phyloP scores from a whole-genome alignment of 2,113 vertebrate genomes.

The Ginglymostoma cirratum region DNA sequence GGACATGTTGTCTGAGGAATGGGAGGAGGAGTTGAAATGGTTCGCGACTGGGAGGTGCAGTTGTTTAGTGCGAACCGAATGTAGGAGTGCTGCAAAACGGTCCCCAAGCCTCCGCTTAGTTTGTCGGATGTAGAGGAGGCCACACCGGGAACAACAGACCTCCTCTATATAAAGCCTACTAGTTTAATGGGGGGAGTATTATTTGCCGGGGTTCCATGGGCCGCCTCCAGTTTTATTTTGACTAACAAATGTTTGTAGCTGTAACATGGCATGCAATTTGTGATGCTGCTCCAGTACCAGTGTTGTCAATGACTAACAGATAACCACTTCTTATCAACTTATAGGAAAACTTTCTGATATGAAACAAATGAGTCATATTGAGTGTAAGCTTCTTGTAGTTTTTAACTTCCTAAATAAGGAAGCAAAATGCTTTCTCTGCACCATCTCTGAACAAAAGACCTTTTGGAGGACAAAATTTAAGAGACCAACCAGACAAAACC shows the following conservation, averaged over 20 bases:
- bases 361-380: background rate
- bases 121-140: too few relatives aligned
- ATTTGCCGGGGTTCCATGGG: background rate
- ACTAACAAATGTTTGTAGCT: background rate
- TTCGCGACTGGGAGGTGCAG: too few relatives aligned
- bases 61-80: too few relatives aligned
- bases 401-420: background rate
- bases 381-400: background rate
- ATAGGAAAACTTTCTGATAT: background rate
- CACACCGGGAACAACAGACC: too few relatives aligned
- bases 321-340: background rate
- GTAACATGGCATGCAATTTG: background rate
- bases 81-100: too few relatives aligned
- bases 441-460: background rate
- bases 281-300: background rate
- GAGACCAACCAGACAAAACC: background rate
- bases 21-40: too few relatives aligned
- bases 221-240: background rate
- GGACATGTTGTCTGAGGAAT: too few relatives aligned
- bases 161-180: background rate
- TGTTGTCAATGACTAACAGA: background rate
- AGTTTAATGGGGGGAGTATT: background rate
- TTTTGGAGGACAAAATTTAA: background rate
- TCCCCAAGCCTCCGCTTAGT: too few relatives aligned
- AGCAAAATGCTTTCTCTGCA: background rate